Evolutionary conservation across 2,113 vertebrate genomes (phyloP), one percentile per base, ranked within the genome.

Genomic region (Heptranchias perlo): DNA sequence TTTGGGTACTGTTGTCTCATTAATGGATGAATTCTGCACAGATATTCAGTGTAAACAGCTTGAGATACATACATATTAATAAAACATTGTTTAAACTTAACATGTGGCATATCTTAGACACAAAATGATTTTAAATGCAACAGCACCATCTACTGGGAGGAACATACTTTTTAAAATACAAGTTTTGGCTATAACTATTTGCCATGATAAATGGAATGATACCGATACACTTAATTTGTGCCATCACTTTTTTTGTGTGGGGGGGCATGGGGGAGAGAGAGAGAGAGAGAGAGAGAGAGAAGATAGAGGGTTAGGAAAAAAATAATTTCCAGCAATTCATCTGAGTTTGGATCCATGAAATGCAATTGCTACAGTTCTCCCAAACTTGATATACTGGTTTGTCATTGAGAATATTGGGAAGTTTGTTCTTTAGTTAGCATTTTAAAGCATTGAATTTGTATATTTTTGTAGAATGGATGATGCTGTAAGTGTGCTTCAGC

Each of bases 381-480:
- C 39, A 49, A 67, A 65, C 21, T 64, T 64, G 13, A 39, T 65
- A 44, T 44, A n/a, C 21, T 10, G 16, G 23, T 64, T 64, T 94
- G n/a, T 44, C 3, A 7, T 49, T 52, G 25, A 31, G 14, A 58
- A 13, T 89, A 28, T 58, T 95, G 0, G n/a, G 31, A 2, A 35
- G 0, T 35, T 54, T n/a, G 14, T 25, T 65, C n/a, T 93, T 39
- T 61, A 62, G 61, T 64, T n/a, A 21, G 44, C 31, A 93, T 62
- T 64, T 93, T 25, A 44, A 94, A 62, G 11, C 47, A 96, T 23
- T 96, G 6, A 44, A 49, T 47, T 96, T 16, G 96, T 0, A 95
- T n/a, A 64, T 96, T 94, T 47, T 96, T 93, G 44, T 96, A 99
- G 99, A 96, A 21, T 98, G 0, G 98, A 98, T 35, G 98, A 99